Evolutionary conservation across 2,113 vertebrate species (phyloP).

Genomic region (Oryzias woworae): DNA sequence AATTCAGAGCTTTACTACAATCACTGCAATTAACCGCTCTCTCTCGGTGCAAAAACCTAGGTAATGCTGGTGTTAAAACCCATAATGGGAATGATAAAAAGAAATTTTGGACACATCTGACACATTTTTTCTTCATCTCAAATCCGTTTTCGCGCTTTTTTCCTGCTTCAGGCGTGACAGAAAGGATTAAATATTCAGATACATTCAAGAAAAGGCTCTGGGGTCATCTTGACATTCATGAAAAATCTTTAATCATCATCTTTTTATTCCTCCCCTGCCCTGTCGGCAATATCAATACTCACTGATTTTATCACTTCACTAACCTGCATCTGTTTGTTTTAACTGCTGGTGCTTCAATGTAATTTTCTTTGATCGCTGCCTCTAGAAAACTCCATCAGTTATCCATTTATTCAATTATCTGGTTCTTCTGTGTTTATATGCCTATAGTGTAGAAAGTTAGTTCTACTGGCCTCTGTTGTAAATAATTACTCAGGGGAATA

Average conservation of each 20-base stretch:
- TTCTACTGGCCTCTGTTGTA: not conserved
- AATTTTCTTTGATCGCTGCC: constrained; percentile 5
- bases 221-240: constrained; percentile 3
- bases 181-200: constrained; percentile 3
- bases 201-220: constrained; percentile 6
- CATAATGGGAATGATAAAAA: no score
- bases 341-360: constrained; percentile 3
- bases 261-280: constrained; percentile 20
- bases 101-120: no score
- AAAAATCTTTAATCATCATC: constrained; percentile 1
- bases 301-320: constrained; percentile 4
- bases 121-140: not conserved
- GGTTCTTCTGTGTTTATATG: not conserved
- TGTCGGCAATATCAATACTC: constrained; percentile 13
- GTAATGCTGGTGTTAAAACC: not conserved
- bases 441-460: not conserved
- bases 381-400: constrained; percentile 2
- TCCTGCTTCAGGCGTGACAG: not conserved
- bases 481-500: not conserved
- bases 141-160: not conserved
- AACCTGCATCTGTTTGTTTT: constrained; percentile 14
- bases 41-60: not conserved
- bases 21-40: not conserved
- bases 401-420: constrained; percentile 3
- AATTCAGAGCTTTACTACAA: no score